These are phyloP conservation scores for Dipodomys merriami DNA, from an alignment of 2,113 vertebrate genomes.

Conservation along the genomic window DNA sequence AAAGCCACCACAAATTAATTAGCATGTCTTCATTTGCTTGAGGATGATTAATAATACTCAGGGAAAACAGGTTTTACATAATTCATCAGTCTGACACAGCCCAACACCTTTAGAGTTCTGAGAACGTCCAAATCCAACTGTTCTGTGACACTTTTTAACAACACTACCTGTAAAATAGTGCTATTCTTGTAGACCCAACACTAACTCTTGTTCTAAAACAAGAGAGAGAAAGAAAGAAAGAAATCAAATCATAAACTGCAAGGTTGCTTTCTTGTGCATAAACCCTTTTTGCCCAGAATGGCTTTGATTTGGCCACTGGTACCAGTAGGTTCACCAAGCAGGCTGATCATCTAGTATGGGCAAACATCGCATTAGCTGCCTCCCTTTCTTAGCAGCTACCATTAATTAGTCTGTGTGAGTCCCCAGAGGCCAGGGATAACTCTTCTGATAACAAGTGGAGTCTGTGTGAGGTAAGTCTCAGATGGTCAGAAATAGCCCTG, in stretches of 20 bases:
- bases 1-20: conserved; percentile 88
- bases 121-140: conserved; percentile 77
- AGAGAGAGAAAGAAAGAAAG: neutral
- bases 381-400: neutral
- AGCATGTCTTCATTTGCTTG: conserved; percentile 85
- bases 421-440: neutral
- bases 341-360: neutral
- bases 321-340: neutral
- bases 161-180: conserved; percentile 71
- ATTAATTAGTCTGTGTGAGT: neutral
- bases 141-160: conserved; percentile 77
- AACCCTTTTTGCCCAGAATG: neutral
- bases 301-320: neutral
- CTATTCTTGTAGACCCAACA: conserved; percentile 61
- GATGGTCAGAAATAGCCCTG: neutral
- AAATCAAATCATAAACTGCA: conserved; percentile 31
- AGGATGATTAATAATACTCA: conserved; percentile 87
- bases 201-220: conserved; percentile 14
- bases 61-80: conserved; percentile 86
- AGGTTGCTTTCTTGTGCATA: conserved; percentile 1
- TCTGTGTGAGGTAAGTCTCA: neutral
- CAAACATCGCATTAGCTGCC: neutral
- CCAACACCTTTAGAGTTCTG: conserved; percentile 74
- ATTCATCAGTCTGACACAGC: conserved; percentile 86
- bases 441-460: neutral